phyloP scores from a whole-genome alignment of 2,797 vertebrate species.

The Periparus ater region DNA sequence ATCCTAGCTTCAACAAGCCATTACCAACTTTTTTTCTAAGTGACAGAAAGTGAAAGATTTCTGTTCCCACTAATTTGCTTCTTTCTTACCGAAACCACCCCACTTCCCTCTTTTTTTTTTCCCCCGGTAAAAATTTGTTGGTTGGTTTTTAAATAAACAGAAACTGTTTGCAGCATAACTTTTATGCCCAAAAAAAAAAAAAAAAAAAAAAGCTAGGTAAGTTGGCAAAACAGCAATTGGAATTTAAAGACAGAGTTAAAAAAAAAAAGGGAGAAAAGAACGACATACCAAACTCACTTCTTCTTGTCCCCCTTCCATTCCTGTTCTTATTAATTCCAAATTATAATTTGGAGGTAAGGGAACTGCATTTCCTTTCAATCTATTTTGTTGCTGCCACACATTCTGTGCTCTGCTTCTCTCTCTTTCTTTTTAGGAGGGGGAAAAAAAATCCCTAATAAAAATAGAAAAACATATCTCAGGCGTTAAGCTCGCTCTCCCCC shows the following conservation, averaged over 20 bases:
- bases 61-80: constrained; percentile 30
- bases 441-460: constrained; percentile 73
- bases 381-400: constrained; percentile 75
- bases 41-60: constrained; percentile 72
- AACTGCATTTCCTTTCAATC: constrained; percentile 71
- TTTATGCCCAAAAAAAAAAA: constrained; percentile 44
- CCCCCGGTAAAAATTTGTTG: not conserved
- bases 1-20: constrained; percentile 67
- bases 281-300: constrained; percentile 72
- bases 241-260: constrained; percentile 60
- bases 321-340: constrained; percentile 70
- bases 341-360: constrained; percentile 67
- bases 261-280: constrained; percentile 70
- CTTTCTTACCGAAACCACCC: constrained; percentile 15
- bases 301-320: constrained; percentile 66
- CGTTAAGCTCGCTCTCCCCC: constrained; percentile 77
- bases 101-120: not conserved
- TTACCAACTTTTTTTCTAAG: constrained; percentile 76
- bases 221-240: constrained; percentile 63
- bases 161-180: constrained; percentile 68
- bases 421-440: constrained; percentile 65
- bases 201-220: constrained; percentile 24
- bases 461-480: constrained; percentile 80
- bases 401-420: constrained; percentile 72
- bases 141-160: constrained; percentile 34